Base-by-base conservation (phyloP, 1,140 invertebrate genomes). In the Macrostomum lignano region DNA sequence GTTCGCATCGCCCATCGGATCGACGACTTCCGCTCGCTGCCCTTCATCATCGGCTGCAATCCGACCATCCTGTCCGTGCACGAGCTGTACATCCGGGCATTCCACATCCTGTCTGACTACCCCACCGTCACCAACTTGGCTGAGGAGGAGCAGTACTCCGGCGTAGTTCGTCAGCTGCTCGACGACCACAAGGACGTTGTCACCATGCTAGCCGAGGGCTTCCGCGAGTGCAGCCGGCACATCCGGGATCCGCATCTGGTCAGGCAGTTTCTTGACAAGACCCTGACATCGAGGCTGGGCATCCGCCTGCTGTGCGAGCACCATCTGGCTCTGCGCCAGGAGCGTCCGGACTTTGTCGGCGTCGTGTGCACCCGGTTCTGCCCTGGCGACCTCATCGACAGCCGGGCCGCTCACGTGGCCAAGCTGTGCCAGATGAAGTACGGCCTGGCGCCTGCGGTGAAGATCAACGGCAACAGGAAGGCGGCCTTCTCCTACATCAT, bases 1-100 rank as follows among this genome's bases (percentile, higher is more conserved):
- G 61, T 68, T 3, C 44, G 66, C 19, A 62, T 68, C 37, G 65
- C 66, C 13, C 65, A 67, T 42, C 44, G 64, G 37, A 64, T 68
- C 33, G 49, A 54, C 31, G 64, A 55, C 11, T 66, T 68, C 40
- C 48, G 66, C 13, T 47, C 47, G 25, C 46, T 68, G n/a, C 66
- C 66, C 2, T 68, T 67, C 41, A 65, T 67, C 38, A 62, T 68
- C 11, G 66, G 64, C 3, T 67, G 65, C 40, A 65, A 68, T 45
- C 63, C 65, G 11, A 60, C 49, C 5, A 62, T 68, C n/a, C 43
- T 67, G 3, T 43, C 53, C 39, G 64, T 67, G 59, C 65, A 66
- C 51, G 64, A 67, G 43, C 47, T 66, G 39, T 67, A 67, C 46
- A 65, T 67, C 22, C 42, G 57, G 38, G 58, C 64, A 17, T 67